These are phyloP conservation scores for Dexiosoma caninum DNA, from an alignment of 2,888 invertebrate genomes.

Conservation along the genomic window DNA sequence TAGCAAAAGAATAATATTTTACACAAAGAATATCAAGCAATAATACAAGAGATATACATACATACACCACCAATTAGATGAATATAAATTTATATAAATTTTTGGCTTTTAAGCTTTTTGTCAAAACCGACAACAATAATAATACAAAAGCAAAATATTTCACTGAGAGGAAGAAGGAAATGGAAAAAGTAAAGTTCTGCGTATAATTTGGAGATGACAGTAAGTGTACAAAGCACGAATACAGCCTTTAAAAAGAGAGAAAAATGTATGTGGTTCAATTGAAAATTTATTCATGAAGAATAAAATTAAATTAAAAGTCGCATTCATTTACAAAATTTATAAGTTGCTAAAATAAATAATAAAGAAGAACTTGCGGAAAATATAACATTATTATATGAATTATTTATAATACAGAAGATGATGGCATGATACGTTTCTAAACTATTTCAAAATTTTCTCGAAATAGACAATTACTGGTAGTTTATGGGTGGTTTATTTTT, in stretches of 20 bases:
- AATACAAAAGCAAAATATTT: constrained; percentile 5
- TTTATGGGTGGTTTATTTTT: too few species aligned
- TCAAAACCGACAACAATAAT: constrained; percentile 16
- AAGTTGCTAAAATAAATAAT: too few species aligned
- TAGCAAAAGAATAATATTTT: not conserved
- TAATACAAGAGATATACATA: not conserved
- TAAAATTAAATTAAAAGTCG: too few species aligned
- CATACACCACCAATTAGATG: constrained; percentile 9
- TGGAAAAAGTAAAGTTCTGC: not conserved
- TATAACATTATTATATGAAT: too few species aligned
- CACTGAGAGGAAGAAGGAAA: not conserved
- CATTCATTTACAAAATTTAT: too few species aligned
- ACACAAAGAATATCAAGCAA: not conserved
- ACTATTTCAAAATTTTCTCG: too few species aligned
- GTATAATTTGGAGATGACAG: constrained; percentile 36
- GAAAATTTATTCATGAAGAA: too few species aligned
- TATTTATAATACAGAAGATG: too few species aligned
- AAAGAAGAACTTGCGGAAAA: too few species aligned
- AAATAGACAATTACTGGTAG: too few species aligned
- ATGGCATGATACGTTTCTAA: too few species aligned
- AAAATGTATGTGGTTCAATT: not conserved
- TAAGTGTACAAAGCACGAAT: not conserved
- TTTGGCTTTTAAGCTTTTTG: constrained; percentile 46
- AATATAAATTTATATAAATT: constrained; percentile 48
- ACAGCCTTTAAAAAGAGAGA: too few species aligned